Conservation (phyloP, 2,888 invertebrate species). For the Hylaea fasciaria region DNA sequence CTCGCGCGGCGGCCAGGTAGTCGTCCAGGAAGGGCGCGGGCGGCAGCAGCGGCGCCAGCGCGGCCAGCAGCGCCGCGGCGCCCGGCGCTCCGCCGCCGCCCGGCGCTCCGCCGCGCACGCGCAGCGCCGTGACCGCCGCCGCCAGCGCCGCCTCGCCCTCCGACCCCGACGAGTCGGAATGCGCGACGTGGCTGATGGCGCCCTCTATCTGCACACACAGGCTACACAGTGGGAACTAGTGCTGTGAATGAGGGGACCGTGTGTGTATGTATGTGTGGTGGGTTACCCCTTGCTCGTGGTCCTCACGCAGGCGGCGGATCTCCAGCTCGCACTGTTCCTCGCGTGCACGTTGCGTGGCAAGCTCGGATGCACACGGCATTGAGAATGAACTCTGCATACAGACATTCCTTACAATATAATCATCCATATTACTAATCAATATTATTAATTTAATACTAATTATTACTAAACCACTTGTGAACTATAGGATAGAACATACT, state of each 20-base stretch:
- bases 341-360: conserved; percentile 55
- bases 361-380: conserved; percentile 57
- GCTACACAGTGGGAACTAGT: no score
- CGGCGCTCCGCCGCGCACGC: conserved; percentile 28
- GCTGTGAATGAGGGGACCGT: no score
- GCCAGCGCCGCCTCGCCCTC: conserved; percentile 54
- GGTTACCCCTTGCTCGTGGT: not conserved
- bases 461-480: no score
- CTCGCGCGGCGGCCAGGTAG: conserved; percentile 13
- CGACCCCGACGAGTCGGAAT: conserved; percentile 54
- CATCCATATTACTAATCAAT: no score
- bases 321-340: conserved; percentile 48
- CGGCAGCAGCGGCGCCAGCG: conserved; percentile 15
- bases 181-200: conserved; percentile 17
- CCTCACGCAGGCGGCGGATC: conserved; percentile 44
- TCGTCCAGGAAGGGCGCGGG: conserved; percentile 8
- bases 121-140: conserved; percentile 45
- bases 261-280: no score
- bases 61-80: conserved; percentile 20
- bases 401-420: not conserved
- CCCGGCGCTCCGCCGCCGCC: not conserved
- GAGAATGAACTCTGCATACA: conserved; percentile 44
- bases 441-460: no score
- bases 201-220: no score
- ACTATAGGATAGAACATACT: no score